Evolutionary conservation across 2,797 vertebrate genomes (phyloP), one percentile per base, ranked within the genome.

Genomic region (Sebastes taczanowskii): DNA sequence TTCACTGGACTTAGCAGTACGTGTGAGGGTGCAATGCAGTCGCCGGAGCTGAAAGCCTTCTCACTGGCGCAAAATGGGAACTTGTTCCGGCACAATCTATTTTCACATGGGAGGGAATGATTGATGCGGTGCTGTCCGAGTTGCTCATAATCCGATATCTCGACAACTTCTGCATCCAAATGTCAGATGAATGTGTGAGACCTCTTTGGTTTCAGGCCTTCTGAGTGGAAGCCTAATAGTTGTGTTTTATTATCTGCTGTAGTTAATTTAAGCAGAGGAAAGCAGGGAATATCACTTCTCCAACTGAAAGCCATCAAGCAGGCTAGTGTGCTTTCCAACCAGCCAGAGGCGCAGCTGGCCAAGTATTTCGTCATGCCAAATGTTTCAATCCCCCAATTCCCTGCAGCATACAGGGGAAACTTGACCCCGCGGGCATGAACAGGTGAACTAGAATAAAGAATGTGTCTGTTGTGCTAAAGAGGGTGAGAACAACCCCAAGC

Each of bases 1-100:
- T 92, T 89, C 92, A 91, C 88, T 78, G 78, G 46, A 74, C 86
- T 75, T 83, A 86, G 90, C 87, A 90, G 85, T 27, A 82, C 79
- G 80, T 74, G 38, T 29, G 75, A 76, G 66, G 75, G 85, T 81
- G 85, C 81, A 81, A 89, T 85, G 84, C 71, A 73, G 73, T 75
- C 7, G 20, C 58, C 14, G 81, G 79, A 69, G 77, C 70, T 35
- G 34, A 83, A 80, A 67, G 66, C 23, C 59, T 56, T 69, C 71
- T 80, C 71, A 6, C 56, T 58, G 84, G 34, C 55, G 61, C 65
- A 87, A 82, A 85, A 83, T 75, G 55, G 13, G 59, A 84, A 77
- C 69, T 56, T 63, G 67, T 90, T 86, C 82, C 25, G 3, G 53
- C 86, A 73, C 71, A 14, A 83, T 90, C 89, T 89, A 85, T 92